Conservation (phyloP, 2,797 vertebrate genomes). For the Adrianichthys oophorus region DNA sequence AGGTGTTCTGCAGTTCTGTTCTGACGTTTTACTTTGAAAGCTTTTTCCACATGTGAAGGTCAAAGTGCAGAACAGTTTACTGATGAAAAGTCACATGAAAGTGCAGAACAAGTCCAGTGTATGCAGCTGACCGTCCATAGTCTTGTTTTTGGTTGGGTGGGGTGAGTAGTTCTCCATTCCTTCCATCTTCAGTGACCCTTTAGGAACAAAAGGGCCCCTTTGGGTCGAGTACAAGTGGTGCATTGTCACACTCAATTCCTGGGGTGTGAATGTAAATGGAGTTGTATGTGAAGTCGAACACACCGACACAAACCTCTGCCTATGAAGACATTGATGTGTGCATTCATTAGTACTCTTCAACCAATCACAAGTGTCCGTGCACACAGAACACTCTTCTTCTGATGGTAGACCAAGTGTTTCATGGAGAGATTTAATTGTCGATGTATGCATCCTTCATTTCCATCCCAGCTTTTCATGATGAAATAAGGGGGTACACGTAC, state of each 20-base stretch:
- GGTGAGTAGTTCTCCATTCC: background rate
- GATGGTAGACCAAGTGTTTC: constrained; percentile 3
- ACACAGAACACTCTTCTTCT: too few relatives aligned
- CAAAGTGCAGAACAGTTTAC: too few relatives aligned
- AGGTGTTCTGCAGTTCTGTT: too few relatives aligned
- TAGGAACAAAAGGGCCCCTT: background rate
- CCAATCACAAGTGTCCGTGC: background rate
- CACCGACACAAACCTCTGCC: constrained; percentile 5
- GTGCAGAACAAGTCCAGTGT: too few relatives aligned
- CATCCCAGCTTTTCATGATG: constrained; percentile 1
- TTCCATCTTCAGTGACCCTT: constrained; percentile 22
- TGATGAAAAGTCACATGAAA: too few relatives aligned
- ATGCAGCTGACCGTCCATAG: too few relatives aligned
- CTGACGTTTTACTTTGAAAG: too few relatives aligned
- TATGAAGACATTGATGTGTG: constrained; percentile 17
- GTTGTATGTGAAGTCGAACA: constrained; percentile 8
- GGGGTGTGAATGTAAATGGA: constrained; percentile 31
- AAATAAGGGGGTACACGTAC: constrained; percentile 14
- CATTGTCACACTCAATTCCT: constrained; percentile 45
- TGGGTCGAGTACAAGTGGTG: constrained; percentile 19
- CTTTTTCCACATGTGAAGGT: too few relatives aligned
- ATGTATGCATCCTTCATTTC: constrained; percentile 6
- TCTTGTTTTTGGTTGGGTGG: too few relatives aligned
- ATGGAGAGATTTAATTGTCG: constrained; percentile 24
- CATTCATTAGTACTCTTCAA: constrained; percentile 1